phyloP scores from a whole-genome alignment of 1,140 invertebrate species.

The Eciton burchellii region DNA sequence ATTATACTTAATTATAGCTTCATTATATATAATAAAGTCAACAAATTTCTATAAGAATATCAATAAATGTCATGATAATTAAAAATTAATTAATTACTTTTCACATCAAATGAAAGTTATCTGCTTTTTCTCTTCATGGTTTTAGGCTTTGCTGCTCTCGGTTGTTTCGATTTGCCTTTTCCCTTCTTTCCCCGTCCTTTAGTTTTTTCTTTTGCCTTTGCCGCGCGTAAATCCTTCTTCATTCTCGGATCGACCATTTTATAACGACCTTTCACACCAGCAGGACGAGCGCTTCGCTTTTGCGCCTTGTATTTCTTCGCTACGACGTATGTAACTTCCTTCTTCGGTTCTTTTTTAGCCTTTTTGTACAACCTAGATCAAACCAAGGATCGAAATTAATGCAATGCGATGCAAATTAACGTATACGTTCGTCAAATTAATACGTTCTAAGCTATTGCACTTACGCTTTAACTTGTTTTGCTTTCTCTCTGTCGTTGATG shows the following conservation, averaged over 20 bases:
- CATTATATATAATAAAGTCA: not conserved
- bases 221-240: conserved; percentile 95
- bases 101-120: conserved; percentile 23
- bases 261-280: conserved; percentile 96
- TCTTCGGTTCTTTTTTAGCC: conserved; percentile 93
- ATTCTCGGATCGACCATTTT: conserved; percentile 97
- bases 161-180: conserved; percentile 62
- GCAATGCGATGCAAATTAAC: too few relatives aligned
- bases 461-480: conserved; percentile 95
- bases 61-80: not conserved
- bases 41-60: too few relatives aligned
- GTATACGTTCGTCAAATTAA: not conserved
- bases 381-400: conserved; percentile 35
- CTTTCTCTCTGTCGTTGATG: conserved; percentile 96
- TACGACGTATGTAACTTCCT: conserved; percentile 97
- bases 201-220: conserved; percentile 88
- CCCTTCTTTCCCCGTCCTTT: conserved; percentile 83
- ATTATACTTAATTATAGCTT: too few relatives aligned
- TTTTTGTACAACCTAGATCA: conserved; percentile 95
- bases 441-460: conserved; percentile 75
- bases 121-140: conserved; percentile 68
- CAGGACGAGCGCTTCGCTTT: conserved; percentile 91
- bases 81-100: conserved; percentile 53
- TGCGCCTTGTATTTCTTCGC: conserved; percentile 95
- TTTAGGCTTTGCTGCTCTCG: conserved; percentile 68